Percentiles rank a stretch among this genome's conserved stretches.
These are phyloP conservation scores for Fragariocoptes setiger DNA, from an alignment of 1,140 invertebrate genomes.

Conservation along the genomic window DNA sequence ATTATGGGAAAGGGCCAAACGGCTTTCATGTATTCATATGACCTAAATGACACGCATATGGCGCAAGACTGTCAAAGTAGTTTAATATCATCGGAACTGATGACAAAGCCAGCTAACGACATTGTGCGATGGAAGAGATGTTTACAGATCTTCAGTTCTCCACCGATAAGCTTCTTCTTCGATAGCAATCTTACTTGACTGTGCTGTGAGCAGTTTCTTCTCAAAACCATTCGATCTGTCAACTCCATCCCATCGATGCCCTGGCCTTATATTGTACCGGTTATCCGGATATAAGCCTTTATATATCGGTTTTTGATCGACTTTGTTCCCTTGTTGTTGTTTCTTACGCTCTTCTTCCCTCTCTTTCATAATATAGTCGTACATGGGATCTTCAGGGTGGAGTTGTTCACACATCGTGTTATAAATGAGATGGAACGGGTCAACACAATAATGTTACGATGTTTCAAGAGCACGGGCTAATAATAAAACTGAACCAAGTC, in stretches of 20 bases:
- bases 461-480: no score
- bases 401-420: no score
- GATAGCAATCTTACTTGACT: constrained; percentile 36
- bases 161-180: constrained; percentile 69
- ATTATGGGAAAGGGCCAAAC: no score
- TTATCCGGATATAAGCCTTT: constrained; percentile 47
- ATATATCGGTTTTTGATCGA: constrained; percentile 25
- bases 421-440: no score
- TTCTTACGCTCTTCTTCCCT: constrained; percentile 15
- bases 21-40: no score
- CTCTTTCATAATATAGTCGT: constrained; percentile 38
- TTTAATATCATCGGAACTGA: no score
- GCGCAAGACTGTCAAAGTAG: no score
- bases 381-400: constrained; percentile 80
- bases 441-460: no score
- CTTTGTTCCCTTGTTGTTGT: constrained; percentile 7
- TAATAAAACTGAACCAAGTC: no score
- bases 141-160: constrained; percentile 75
- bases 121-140: not conserved
- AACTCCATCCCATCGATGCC: constrained; percentile 89
- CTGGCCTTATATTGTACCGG: constrained; percentile 60
- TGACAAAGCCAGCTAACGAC: no score
- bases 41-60: no score
- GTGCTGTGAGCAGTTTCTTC: constrained; percentile 45
- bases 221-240: constrained; percentile 91